Percentiles rank a stretch among this genome's conserved stretches.
These are phyloP conservation scores for Tachyglossus aculeatus DNA, from an alignment of 2,797 vertebrate genomes.

Conservation along the genomic window DNA sequence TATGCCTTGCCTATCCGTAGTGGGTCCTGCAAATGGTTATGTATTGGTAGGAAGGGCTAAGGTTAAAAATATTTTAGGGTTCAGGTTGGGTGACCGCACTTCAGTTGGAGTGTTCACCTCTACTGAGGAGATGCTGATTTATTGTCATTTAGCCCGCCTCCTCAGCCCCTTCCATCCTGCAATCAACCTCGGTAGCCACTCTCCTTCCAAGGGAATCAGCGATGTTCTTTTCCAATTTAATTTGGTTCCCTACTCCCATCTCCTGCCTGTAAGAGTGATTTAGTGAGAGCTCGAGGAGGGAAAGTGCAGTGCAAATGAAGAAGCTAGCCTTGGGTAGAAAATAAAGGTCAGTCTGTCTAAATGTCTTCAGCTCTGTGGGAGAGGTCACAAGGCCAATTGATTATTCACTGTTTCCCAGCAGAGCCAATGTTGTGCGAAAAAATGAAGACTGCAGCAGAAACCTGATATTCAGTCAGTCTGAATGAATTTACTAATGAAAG, in stretches of 20 bases:
- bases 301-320: conserved; percentile 2
- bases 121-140: too few relatives aligned
- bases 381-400: conserved; percentile 35
- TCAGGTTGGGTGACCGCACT: too few relatives aligned
- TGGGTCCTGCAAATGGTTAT: too few relatives aligned
- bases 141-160: too few relatives aligned
- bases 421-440: conserved; percentile 19
- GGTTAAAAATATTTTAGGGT: too few relatives aligned
- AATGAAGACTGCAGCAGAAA: conserved; percentile 23
- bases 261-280: not conserved
- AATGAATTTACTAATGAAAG: conserved; percentile 1
- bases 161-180: too few relatives aligned
- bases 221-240: not conserved
- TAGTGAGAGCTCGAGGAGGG: not conserved
- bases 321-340: not conserved
- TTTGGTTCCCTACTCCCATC: not conserved
- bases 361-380: not conserved
- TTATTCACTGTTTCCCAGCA: conserved; percentile 49
- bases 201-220: too few relatives aligned
- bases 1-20: too few relatives aligned
- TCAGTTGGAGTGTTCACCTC: too few relatives aligned
- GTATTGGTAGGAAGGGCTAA: too few relatives aligned
- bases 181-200: too few relatives aligned
- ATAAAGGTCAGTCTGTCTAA: not conserved
- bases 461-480: not conserved